Percentiles rank a stretch among this genome's conserved stretches.
These are phyloP conservation scores for Atractosteus spatula DNA, from an alignment of 2,113 vertebrate genomes.

Conservation along the genomic window DNA sequence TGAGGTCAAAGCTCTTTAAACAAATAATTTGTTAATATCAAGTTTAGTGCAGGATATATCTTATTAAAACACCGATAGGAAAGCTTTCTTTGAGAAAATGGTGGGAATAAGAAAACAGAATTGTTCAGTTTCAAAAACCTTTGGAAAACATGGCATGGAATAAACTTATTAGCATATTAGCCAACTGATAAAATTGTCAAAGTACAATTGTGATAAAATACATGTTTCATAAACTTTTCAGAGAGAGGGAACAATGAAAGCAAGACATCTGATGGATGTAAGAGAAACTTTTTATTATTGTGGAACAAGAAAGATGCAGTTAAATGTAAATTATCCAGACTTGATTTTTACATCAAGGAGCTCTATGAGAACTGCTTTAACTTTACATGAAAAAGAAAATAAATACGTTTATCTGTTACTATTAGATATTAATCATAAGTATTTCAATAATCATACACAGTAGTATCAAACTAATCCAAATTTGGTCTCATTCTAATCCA, in stretches of 20 bases:
- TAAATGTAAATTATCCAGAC: conserved; percentile 1
- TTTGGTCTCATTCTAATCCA: too few species aligned
- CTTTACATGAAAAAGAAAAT: not conserved
- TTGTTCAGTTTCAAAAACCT: too few species aligned
- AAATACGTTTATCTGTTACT: not conserved
- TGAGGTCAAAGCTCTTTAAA: too few species aligned
- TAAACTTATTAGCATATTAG: too few species aligned
- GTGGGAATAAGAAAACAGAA: too few species aligned
- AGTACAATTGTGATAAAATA: not conserved
- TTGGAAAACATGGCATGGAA: too few species aligned
- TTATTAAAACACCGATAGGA: too few species aligned
- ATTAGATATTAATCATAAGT: conserved; percentile 5
- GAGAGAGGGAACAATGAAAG: not conserved
- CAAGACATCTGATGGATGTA: not conserved
- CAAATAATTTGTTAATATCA: too few species aligned
- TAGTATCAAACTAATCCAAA: not conserved
- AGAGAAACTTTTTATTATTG: not conserved
- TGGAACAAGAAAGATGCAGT: not conserved
- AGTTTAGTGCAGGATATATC: too few species aligned
- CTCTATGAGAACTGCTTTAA: conserved; percentile 7
- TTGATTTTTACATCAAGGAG: conserved; percentile 14
- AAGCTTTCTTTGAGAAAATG: too few species aligned
- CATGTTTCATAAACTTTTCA: not conserved
- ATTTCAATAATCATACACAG: not conserved
- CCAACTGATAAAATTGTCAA: too few species aligned